Percentiles rank a stretch among this genome's conserved stretches.
Evolutionary conservation across 2,888 invertebrate species (phyloP).

Genomic region (Marronus borbonicus): DNA sequence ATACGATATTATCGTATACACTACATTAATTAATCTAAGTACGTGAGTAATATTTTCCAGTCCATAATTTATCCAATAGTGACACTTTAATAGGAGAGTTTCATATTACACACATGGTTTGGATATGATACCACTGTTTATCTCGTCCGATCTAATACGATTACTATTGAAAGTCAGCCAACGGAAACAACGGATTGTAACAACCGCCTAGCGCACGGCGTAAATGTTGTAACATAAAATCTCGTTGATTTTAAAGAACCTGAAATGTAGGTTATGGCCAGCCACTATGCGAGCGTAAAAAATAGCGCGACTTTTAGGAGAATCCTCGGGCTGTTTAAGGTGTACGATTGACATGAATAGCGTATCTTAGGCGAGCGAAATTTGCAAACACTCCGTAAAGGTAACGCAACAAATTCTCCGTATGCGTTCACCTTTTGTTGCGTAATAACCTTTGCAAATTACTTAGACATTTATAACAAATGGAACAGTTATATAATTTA

Average conservation of each 20-base stretch:
- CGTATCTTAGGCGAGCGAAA: neutral
- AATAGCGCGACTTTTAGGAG: constrained; percentile 19
- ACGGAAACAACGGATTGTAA: constrained; percentile 24
- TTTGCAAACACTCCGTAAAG: constrained; percentile 1
- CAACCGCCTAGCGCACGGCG: neutral
- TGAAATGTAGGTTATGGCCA: constrained; percentile 35
- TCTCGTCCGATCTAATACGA: constrained; percentile 24
- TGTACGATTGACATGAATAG: constrained; percentile 6
- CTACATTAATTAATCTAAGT: neutral
- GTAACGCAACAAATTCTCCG: neutral
- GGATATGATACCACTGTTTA: constrained; percentile 18
- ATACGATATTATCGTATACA: neutral
- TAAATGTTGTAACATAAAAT: constrained; percentile 20
- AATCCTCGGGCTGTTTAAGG: constrained; percentile 21
- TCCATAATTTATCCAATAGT: constrained; percentile 7
- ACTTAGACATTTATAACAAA: neutral
- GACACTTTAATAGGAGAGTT: constrained; percentile 2
- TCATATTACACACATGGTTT: constrained; percentile 22
- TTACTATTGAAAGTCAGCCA: constrained; percentile 22
- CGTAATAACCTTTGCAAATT: neutral
- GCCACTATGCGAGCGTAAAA: constrained; percentile 21
- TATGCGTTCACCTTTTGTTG: neutral
- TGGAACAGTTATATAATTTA: too few species aligned
- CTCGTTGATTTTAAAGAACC: constrained; percentile 23
- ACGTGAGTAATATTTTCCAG: neutral